These are phyloP conservation scores for Ciona savignyi DNA, from an alignment of 23 tunicate genomes.

Conservation along the genomic window DNA sequence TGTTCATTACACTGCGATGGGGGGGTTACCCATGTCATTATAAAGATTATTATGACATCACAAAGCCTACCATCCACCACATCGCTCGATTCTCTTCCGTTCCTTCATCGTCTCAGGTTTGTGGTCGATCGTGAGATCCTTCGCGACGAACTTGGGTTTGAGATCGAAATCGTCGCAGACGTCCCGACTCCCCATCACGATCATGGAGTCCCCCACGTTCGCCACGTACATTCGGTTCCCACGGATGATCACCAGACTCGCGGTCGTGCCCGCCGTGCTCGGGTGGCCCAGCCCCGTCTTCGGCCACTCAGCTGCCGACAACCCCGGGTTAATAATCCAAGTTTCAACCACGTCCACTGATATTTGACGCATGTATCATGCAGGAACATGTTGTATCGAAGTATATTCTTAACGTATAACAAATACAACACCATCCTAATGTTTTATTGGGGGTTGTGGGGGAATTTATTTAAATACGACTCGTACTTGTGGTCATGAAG, in stretches of 20 bases:
- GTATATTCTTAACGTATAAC: no score
- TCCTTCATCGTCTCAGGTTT: constrained; percentile 84
- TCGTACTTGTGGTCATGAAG: no score
- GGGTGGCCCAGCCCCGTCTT: constrained; percentile 88
- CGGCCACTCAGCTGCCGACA: constrained; percentile 95
- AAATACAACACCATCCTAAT: no score
- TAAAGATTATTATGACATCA: neutral
- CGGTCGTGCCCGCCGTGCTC: constrained; percentile 98
- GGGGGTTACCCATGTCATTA: no score
- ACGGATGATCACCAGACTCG: constrained; percentile 82
- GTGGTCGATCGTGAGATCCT: constrained; percentile 85
- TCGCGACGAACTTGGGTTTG: constrained; percentile 15
- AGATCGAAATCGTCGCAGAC: constrained; percentile 11
- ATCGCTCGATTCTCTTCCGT: constrained; percentile 72
- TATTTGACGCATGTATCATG: no score
- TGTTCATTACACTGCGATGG: constrained; percentile 62
- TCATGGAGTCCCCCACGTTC: constrained; percentile 96
- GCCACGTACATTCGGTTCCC: constrained; percentile 95
- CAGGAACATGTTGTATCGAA: no score
- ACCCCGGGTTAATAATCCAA: no score
- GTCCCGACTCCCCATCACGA: constrained; percentile 97
- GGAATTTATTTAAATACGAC: no score
- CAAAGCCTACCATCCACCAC: constrained; percentile 83
- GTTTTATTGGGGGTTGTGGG: no score
- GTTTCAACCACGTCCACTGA: no score